Percentiles rank a stretch among this genome's conserved stretches.
Evolutionary conservation across 2,888 invertebrate genomes (phyloP).

Genomic region (Cephonodes hylas): DNA sequence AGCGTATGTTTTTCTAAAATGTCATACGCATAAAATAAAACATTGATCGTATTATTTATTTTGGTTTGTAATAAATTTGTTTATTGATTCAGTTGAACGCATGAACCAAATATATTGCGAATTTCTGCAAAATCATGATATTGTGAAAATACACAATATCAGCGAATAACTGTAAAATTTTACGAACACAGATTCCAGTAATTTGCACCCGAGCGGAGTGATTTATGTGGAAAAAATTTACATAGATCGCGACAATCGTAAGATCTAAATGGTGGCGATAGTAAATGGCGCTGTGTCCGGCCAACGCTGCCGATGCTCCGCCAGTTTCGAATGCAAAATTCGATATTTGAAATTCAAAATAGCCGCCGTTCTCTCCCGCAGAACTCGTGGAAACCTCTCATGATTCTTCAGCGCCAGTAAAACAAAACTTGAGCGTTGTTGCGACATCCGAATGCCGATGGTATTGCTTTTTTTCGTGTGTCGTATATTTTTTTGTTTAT

Average conservation of each 20-base stretch:
- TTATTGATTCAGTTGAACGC: too few relatives aligned
- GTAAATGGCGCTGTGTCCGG: slow-evolving; percentile 38
- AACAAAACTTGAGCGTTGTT: slow-evolving; percentile 59
- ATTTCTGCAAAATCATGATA: too few relatives aligned
- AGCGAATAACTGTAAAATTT: not conserved
- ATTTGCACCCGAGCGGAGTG: slow-evolving; percentile 7
- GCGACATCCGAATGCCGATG: slow-evolving; percentile 64
- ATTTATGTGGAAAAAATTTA: slow-evolving; percentile 15
- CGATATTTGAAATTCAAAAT: slow-evolving; percentile 78
- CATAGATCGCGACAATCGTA: slow-evolving; percentile 26
- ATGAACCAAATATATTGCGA: too few relatives aligned
- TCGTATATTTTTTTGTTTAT: slow-evolving; percentile 30
- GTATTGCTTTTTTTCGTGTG: slow-evolving; percentile 38
- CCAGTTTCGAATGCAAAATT: slow-evolving; percentile 75
- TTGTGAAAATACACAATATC: not conserved
- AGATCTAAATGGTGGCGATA: slow-evolving; percentile 34
- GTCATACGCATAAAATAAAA: too few relatives aligned
- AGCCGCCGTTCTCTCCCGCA: slow-evolving; percentile 41
- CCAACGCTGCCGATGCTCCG: slow-evolving; percentile 49
- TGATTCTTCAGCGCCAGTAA: slow-evolving; percentile 59
- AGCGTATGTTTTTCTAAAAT: too few relatives aligned
- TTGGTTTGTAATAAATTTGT: not conserved
- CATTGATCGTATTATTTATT: not conserved
- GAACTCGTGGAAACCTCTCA: slow-evolving; percentile 53
- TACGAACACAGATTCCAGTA: not conserved